A percentile compares a stretch with the other conserved stretches of the same genome.
These are phyloP conservation scores for Drosophila takahashii DNA, from an alignment of 1,140 invertebrate species.

Conservation along the genomic window DNA sequence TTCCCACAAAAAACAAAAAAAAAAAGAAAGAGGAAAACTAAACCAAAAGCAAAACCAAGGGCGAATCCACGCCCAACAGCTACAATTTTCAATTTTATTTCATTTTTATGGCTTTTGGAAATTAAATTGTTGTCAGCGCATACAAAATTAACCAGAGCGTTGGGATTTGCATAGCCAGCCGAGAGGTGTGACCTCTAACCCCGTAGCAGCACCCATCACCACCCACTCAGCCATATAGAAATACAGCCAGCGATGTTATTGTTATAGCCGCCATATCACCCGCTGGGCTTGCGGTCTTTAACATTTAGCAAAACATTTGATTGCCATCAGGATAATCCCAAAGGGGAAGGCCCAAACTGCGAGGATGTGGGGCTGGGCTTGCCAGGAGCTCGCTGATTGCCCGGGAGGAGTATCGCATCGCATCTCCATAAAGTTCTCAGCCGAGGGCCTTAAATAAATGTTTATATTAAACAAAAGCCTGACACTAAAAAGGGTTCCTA, in stretches of 20 bases:
- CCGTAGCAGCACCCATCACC: neutral
- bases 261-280: conserved; percentile 19
- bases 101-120: conserved; percentile 78
- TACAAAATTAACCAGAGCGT: conserved; percentile 70
- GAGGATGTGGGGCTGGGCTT: neutral
- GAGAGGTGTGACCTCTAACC: conserved; percentile 66
- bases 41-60: neutral
- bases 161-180: conserved; percentile 47
- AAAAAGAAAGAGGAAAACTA: neutral
- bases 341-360: conserved; percentile 1
- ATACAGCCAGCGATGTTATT: neutral
- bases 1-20: neutral
- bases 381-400: conserved; percentile 15
- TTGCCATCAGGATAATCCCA: conserved; percentile 33
- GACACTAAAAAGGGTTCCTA: neutral
- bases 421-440: conserved; percentile 23
- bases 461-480: conserved; percentile 22
- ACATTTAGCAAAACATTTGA: conserved; percentile 53
- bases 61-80: conserved; percentile 48
- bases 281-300: conserved; percentile 42
- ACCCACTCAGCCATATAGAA: neutral
- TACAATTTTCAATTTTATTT: conserved; percentile 78
- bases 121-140: conserved; percentile 77
- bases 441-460: conserved; percentile 28
- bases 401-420: conserved; percentile 31